Conservation (phyloP, 53 echinoderm and acorn worm genomes). For the Mesocentrotus franciscanus region DNA sequence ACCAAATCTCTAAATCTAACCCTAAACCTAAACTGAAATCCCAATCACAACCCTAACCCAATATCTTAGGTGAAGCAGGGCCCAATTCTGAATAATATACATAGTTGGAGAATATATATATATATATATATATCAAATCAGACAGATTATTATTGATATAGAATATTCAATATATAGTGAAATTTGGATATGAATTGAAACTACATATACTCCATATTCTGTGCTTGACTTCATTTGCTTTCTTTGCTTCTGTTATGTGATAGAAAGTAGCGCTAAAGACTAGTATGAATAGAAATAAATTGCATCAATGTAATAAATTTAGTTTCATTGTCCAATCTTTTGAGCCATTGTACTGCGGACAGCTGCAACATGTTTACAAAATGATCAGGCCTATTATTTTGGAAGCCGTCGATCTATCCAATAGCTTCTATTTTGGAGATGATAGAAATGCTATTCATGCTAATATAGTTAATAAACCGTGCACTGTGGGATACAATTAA, state of each 20-base stretch:
- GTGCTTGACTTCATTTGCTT: background rate
- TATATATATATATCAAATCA: too few species aligned
- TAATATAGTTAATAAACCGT: conserved; percentile 8
- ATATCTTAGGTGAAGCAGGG: background rate
- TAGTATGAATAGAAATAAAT: background rate
- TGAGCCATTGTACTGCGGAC: background rate
- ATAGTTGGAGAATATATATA: background rate
- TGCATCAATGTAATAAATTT: background rate
- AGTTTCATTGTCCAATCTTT: background rate
- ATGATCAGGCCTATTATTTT: background rate
- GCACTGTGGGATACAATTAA: conserved; percentile 18
- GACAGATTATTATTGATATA: background rate
- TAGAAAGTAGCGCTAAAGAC: background rate
- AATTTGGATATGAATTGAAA: background rate
- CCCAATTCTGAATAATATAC: background rate
- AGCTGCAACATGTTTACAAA: conserved; percentile 10
- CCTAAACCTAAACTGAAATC: too few species aligned
- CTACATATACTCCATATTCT: background rate
- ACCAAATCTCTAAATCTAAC: too few species aligned
- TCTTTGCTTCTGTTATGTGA: background rate
- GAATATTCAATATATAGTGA: background rate
- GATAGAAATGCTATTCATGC: conserved; percentile 1
- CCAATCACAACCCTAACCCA: too few species aligned
- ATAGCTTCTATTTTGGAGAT: conserved; percentile 7
- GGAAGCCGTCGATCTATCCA: background rate